phyloP scores from a whole-genome alignment of 2,888 invertebrate species.

The Eurois occulta region DNA sequence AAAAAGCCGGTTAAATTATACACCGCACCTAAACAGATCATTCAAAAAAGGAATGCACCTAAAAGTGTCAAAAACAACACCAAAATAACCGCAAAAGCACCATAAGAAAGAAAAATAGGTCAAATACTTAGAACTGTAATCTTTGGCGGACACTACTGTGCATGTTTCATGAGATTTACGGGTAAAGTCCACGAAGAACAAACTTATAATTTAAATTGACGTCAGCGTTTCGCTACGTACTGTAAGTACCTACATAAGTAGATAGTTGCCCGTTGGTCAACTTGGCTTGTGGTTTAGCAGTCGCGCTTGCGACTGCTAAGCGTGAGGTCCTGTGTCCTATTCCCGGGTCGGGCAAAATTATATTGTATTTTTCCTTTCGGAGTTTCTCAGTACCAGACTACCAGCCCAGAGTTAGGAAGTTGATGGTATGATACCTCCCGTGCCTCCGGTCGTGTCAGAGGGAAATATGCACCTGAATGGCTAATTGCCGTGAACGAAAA shows the following conservation, averaged over 20 bases:
- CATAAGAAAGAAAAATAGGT: constrained; percentile 9
- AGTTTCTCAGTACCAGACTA: neutral
- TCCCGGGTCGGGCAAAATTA: neutral
- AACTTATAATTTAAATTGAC: constrained; percentile 34
- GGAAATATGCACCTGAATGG: neutral
- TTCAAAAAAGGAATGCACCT: neutral
- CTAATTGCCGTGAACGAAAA: neutral
- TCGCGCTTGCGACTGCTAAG: neutral
- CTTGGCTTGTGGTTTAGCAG: too few species aligned
- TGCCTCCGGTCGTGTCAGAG: neutral
- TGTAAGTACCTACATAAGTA: too few species aligned
- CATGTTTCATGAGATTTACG: constrained; percentile 15
- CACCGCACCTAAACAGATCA: neutral
- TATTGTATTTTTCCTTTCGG: neutral
- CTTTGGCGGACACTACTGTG: constrained; percentile 15
- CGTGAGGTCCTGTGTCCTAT: neutral
- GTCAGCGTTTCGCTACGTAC: constrained; percentile 18
- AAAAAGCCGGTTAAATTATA: neutral
- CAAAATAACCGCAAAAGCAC: constrained; percentile 2
- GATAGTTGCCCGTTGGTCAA: neutral
- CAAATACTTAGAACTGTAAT: constrained; percentile 38
- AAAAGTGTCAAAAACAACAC: neutral
- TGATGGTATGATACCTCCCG: neutral
- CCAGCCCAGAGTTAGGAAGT: neutral
- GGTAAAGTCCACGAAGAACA: constrained; percentile 33